Evolutionary conservation across 2,888 invertebrate genomes (phyloP).

Genomic region (Andrena flavipes): DNA sequence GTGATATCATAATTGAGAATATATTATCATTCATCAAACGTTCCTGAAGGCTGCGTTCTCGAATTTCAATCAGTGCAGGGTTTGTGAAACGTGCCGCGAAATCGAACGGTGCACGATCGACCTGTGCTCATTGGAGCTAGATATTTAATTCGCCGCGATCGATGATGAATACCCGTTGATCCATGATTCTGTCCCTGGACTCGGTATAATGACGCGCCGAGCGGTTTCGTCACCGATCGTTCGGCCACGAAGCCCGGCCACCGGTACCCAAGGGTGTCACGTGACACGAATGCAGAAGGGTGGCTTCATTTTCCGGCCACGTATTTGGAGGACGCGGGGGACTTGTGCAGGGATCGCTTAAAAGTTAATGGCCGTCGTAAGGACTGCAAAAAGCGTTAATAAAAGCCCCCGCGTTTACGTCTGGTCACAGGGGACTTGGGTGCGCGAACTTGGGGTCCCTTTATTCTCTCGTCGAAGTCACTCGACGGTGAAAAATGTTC

Average conservation of each 20-base stretch:
- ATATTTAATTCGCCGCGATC: neutral
- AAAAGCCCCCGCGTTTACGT: constrained; percentile 7
- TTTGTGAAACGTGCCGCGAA: neutral
- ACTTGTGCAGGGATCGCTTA: constrained; percentile 24
- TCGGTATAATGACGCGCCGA: neutral
- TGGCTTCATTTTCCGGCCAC: constrained; percentile 36
- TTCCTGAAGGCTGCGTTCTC: neutral
- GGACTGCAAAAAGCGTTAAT: constrained; percentile 27
- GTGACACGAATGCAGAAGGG: constrained; percentile 22
- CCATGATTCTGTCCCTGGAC: neutral
- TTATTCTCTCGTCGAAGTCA: neutral
- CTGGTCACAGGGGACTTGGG: neutral
- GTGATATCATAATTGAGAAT: too few relatives aligned
- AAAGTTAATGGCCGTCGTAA: constrained; percentile 39
- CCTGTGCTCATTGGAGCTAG: neutral
- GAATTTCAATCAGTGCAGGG: neutral
- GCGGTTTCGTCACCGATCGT: neutral
- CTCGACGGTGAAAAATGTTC: neutral
- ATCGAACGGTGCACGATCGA: neutral
- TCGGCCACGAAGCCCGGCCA: neutral
- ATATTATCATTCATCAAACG: too few relatives aligned
- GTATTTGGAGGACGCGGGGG: constrained; percentile 31
- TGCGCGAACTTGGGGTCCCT: neutral
- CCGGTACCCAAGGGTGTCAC: neutral
- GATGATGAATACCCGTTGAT: neutral